Percentiles rank a stretch among this genome's conserved stretches.
phyloP scores from a whole-genome alignment of 2,888 invertebrate genomes.

The Drosophila ustulata region DNA sequence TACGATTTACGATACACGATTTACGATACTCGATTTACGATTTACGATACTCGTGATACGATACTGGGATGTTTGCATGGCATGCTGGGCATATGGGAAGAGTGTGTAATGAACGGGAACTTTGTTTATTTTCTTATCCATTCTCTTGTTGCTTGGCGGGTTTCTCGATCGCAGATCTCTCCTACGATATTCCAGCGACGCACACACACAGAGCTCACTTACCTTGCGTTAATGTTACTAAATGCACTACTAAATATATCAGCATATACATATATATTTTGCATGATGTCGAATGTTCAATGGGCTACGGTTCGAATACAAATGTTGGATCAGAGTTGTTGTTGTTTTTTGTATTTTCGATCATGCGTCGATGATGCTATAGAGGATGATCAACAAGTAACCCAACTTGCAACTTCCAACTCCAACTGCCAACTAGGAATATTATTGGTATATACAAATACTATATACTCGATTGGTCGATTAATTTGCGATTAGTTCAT shows the following conservation, averaged over 20 bases:
- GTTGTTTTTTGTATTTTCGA: constrained; percentile 5
- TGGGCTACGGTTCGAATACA: constrained; percentile 2
- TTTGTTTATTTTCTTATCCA: constrained; percentile 1
- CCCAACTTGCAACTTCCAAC: constrained; percentile 15
- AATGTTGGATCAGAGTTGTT: constrained; percentile 6
- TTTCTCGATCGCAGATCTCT: constrained; percentile 3
- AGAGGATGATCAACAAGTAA: constrained; percentile 20
- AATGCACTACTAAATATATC: constrained; percentile 4
- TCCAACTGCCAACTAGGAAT: constrained; percentile 5
- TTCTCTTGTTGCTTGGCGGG: neutral
- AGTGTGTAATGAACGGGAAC: neutral
- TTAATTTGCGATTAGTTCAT: constrained; percentile 8
- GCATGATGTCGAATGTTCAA: constrained; percentile 3
- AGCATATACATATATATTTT: constrained; percentile 1
- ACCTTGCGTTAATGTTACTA: constrained; percentile 1
- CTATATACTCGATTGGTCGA: constrained; percentile 14
- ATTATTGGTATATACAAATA: neutral
- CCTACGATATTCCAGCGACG: neutral
- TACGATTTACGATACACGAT: neutral
- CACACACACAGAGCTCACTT: constrained; percentile 7
- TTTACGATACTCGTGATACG: constrained; percentile 5
- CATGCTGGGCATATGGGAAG: constrained; percentile 9
- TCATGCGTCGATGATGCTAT: constrained; percentile 19
- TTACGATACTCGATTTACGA: constrained; percentile 5
- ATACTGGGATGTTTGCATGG: neutral